Percentiles rank a stretch among this genome's conserved stretches.
Evolutionary conservation across 2,888 invertebrate genomes (phyloP).

Genomic region (Dastarcus helophoroides): DNA sequence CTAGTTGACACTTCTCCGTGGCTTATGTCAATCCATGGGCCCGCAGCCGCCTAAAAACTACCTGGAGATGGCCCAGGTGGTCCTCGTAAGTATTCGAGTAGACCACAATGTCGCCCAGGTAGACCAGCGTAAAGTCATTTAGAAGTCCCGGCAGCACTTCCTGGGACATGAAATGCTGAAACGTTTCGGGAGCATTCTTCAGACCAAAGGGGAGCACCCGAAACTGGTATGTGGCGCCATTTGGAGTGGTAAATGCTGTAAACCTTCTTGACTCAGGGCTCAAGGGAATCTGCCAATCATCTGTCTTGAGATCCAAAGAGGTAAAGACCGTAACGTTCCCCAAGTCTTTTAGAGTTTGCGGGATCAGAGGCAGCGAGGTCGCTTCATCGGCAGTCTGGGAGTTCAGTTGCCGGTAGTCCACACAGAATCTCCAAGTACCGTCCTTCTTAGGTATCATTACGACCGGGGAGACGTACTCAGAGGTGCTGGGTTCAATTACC

Average conservation of each 20-base stretch:
- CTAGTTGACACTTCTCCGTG: conserved; percentile 14
- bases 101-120: conserved; percentile 23
- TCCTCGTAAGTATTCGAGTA: conserved; percentile 12
- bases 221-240: conserved; percentile 18
- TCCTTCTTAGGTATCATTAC: neutral
- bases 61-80: conserved; percentile 13
- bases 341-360: neutral
- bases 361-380: neutral
- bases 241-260: conserved; percentile 8
- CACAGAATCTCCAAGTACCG: neutral
- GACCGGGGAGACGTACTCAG: neutral
- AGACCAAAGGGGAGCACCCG: conserved; percentile 22
- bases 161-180: conserved; percentile 6
- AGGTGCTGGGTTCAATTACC: neutral
- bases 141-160: conserved; percentile 7
- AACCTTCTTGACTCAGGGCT: neutral
- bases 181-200: conserved; percentile 14
- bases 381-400: neutral
- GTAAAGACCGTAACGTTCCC: neutral
- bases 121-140: conserved; percentile 15
- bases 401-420: conserved; percentile 1
- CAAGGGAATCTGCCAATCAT: conserved; percentile 2
- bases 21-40: conserved; percentile 11
- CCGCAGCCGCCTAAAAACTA: conserved; percentile 2
- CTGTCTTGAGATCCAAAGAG: neutral